Base-by-base conservation (phyloP, 2,888 invertebrate genomes). In the Eilema griseolum region DNA sequence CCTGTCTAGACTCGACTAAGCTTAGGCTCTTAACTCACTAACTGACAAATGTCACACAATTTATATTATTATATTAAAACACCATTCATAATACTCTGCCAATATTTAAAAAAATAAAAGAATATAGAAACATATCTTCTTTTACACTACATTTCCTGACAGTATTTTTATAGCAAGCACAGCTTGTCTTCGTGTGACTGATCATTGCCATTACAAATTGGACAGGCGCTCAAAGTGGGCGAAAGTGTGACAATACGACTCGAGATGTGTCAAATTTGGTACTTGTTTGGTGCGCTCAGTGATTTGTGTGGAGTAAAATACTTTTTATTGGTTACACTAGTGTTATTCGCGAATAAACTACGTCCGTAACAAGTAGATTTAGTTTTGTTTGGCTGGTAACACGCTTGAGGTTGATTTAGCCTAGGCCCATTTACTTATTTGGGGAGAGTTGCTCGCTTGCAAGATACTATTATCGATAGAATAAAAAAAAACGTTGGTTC, bases 201-300 rank as follows among this genome's bases (percentile, higher is more conserved):
- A 81, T 82, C 69, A 82, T 82, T 82, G 82, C 78, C 71, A 74
- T 81, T 75, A 75, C 73, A 82, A 82, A 81, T 81, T 74, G 74
- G 76, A 81, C 78, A 82, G 82, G 81, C 82, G 78, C 76, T 56
- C 69, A 68, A 74, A 75, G 63, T 68, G 70, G 65, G 61, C 63
- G 69, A 80, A 71, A 72, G 74, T 78, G 74, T 71, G 71, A 80
- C 81, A 79, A 80, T 69, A 75, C 69, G 69, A 71, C 52, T 67
- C 68, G 75, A 79, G 73, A 75, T 77, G 75, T 79, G 81, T 72
- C 73, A 75, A 79, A 75, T 73, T 74, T 67, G 61, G 61, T 74
- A 74, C 68, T 57, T 67, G 70, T 66, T 74, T 77, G 69, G 66
- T 69, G 60, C 46, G 69, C 33, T 78, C 70, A 73, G 67, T 70